Conservation (phyloP, 2,113 vertebrate genomes). For the Saccopteryx bilineata region DNA sequence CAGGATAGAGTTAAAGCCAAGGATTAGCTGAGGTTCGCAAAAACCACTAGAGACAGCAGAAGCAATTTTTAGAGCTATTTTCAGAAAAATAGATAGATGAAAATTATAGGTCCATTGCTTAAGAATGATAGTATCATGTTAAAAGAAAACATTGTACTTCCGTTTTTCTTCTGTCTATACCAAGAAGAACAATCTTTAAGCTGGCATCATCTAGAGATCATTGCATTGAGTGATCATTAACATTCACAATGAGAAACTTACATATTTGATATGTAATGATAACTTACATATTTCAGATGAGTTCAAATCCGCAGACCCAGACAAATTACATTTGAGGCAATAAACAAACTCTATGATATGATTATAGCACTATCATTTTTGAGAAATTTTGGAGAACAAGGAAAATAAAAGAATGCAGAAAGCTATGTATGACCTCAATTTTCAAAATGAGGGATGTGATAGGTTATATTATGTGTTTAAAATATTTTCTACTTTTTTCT, state of each 20-base stretch:
- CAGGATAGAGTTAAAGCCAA: conserved; percentile 45
- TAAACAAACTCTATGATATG: not conserved
- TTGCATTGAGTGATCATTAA: conserved; percentile 50
- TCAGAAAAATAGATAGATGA: conserved; percentile 81
- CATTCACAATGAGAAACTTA: not conserved
- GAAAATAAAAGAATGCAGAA: conserved; percentile 18
- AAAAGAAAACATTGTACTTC: conserved; percentile 70
- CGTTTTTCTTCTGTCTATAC: conserved; percentile 45
- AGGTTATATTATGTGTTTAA: not conserved
- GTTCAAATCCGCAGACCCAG: not conserved
- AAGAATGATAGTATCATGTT: conserved; percentile 71
- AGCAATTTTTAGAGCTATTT: conserved; percentile 80
- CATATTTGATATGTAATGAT: no score
- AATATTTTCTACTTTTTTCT: conserved; percentile 10
- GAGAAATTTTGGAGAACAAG: conserved; percentile 23
- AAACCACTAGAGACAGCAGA: conserved; percentile 68
- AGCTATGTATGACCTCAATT: not conserved
- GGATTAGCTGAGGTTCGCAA: conserved; percentile 72
- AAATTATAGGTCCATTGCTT: conserved; percentile 78
- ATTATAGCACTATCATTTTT: conserved; percentile 7
- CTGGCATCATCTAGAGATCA: conserved; percentile 3
- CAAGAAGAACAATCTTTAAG: conserved; percentile 47
- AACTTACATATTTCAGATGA: conserved; percentile 49
- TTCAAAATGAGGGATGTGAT: not conserved
- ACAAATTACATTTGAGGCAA: conserved; percentile 32